A percentile compares a stretch with the other conserved stretches of the same genome.
These are phyloP conservation scores for Yponomeuta sedellus DNA, from an alignment of 2,888 invertebrate species.

Conservation along the genomic window DNA sequence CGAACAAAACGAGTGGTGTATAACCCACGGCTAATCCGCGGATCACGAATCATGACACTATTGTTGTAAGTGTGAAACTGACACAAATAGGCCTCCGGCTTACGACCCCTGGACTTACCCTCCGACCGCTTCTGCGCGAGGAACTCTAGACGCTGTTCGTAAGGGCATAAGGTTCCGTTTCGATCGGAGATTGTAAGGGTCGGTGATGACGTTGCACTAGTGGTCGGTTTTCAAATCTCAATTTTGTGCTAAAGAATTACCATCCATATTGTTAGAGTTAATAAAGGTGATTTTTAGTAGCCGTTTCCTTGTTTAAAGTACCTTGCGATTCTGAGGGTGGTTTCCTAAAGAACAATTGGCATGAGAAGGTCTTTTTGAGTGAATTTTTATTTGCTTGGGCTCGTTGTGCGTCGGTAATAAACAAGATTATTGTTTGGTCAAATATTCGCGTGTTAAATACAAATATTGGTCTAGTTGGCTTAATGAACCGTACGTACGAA, in stretches of 20 bases:
- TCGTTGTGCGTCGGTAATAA: constrained; percentile 52
- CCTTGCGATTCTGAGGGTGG: not conserved
- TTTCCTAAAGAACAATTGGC: constrained; percentile 32
- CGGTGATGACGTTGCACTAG: constrained; percentile 35
- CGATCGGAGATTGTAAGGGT: constrained; percentile 19
- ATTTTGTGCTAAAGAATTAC: constrained; percentile 14
- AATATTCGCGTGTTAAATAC: constrained; percentile 43
- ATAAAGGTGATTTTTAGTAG: constrained; percentile 27
- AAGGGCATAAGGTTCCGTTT: constrained; percentile 17
- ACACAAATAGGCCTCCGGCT: constrained; percentile 71
- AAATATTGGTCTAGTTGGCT: constrained; percentile 54
- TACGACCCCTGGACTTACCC: constrained; percentile 36
- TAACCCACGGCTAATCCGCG: constrained; percentile 66
- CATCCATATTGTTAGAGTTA: fast-evolving
- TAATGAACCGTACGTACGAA: constrained; percentile 40
- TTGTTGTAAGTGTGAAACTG: constrained; percentile 77
- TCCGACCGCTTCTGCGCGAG: not conserved
- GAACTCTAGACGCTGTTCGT: constrained; percentile 23
- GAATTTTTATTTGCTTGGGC: constrained; percentile 53
- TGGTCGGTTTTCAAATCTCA: constrained; percentile 35
- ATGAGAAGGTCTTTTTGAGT: constrained; percentile 44
- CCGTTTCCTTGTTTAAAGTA: too few species aligned
- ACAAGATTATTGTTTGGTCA: constrained; percentile 56
- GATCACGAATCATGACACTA: constrained; percentile 77
- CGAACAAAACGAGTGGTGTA: constrained; percentile 46